phyloP scores from a whole-genome alignment of 2,888 invertebrate genomes.

The Synanthedon vespiformis region DNA sequence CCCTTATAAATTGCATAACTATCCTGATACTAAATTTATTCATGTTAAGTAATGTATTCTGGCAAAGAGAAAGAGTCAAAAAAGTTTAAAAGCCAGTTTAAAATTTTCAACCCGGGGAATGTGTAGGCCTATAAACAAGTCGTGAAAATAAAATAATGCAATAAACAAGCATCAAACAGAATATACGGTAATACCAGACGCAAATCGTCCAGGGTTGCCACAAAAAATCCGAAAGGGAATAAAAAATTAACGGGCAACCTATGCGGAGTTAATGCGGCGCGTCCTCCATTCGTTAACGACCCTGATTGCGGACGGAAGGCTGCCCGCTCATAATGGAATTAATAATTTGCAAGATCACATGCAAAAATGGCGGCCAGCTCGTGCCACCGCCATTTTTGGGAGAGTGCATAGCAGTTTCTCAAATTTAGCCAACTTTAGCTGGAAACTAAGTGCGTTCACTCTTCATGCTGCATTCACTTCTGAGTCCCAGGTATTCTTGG shows the following conservation, averaged over 20 bases:
- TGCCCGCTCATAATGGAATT: slow-evolving; percentile 18
- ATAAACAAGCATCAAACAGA: not conserved
- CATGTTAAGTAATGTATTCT: no score
- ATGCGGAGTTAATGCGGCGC: not conserved
- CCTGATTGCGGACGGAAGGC: slow-evolving; percentile 8
- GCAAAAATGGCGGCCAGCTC: slow-evolving; percentile 13
- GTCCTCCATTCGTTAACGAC: slow-evolving; percentile 16
- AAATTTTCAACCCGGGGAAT: no score
- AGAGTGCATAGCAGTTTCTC: not conserved
- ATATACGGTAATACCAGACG: not conserved
- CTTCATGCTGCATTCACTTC: no score
- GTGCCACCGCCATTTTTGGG: not conserved
- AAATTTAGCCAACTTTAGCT: no score
- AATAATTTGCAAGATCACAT: slow-evolving; percentile 23
- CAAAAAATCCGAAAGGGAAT: not conserved
- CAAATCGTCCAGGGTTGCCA: not conserved
- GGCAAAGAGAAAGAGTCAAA: no score
- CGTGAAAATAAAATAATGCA: not conserved
- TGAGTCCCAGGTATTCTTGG: no score
- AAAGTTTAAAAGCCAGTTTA: no score
- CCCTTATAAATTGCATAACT: no score
- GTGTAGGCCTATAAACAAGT: no score
- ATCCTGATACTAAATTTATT: no score
- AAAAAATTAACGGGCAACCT: not conserved
- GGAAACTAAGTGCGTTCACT: no score